These are phyloP conservation scores for Morpho achilles DNA, from an alignment of 2,888 invertebrate genomes.

Conservation along the genomic window DNA sequence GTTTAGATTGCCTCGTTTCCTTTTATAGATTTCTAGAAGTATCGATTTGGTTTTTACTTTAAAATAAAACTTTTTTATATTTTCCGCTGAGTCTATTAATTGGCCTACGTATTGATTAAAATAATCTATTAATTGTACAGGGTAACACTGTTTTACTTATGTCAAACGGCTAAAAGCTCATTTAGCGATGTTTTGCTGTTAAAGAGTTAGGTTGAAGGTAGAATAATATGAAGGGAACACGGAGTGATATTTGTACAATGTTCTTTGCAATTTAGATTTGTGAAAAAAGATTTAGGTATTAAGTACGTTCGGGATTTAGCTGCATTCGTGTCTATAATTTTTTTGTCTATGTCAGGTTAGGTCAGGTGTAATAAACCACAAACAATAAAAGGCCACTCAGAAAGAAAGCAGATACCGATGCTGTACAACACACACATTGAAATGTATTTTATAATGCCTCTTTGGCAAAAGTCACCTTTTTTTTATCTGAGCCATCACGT, in stretches of 20 bases:
- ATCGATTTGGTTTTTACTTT: no score
- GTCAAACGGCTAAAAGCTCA: slow-evolving; percentile 37
- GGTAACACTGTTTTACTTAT: slow-evolving; percentile 49
- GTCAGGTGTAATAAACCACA: no score
- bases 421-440: no score
- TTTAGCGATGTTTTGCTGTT: slow-evolving; percentile 17
- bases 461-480: no score
- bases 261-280: not conserved
- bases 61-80: no score
- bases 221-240: slow-evolving; percentile 18
- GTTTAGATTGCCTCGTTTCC: no score
- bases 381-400: no score
- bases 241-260: slow-evolving; percentile 8
- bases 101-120: slow-evolving; percentile 33
- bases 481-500: no score
- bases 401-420: no score
- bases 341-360: no score
- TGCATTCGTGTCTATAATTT: not conserved
- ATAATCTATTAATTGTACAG: slow-evolving; percentile 55
- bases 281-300: not conserved
- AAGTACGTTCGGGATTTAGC: not conserved
- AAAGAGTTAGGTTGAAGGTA: not conserved
- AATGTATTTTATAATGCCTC: no score
- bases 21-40: no score
- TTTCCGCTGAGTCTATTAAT: slow-evolving; percentile 11